Evolutionary conservation across 2,113 vertebrate species (phyloP).

Genomic region (Cyphomyrus plagiostoma): DNA sequence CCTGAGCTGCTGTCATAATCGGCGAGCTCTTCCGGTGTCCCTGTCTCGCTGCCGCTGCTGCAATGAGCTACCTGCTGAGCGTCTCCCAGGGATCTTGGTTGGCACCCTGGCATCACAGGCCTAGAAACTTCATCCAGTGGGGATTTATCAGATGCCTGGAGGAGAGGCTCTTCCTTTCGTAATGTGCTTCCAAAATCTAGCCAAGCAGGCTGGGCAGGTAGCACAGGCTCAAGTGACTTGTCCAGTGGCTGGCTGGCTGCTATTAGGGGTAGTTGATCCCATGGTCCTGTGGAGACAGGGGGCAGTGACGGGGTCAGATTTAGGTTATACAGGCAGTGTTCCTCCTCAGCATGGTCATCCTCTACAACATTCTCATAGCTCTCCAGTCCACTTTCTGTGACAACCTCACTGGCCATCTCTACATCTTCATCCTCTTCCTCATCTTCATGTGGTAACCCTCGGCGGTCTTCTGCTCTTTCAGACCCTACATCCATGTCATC

Average conservation of each 20-base stretch:
- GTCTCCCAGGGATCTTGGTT: conserved; percentile 60
- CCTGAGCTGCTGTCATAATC: conserved; percentile 54
- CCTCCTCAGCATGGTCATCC: conserved; percentile 59
- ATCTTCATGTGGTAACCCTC: conserved; percentile 46
- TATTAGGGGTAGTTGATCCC: conserved; percentile 51
- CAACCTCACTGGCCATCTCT: conserved; percentile 67
- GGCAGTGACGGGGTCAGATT: conserved; percentile 52
- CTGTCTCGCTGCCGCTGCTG: conserved; percentile 66
- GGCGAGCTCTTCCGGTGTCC: conserved; percentile 64
- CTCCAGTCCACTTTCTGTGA: conserved; percentile 65
- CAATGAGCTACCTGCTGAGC: conserved; percentile 56
- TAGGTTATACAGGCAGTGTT: conserved; percentile 56
- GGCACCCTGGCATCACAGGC: conserved; percentile 40
- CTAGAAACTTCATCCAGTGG: conserved; percentile 12
- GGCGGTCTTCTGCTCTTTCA: conserved; percentile 52
- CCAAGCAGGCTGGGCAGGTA: conserved; percentile 41
- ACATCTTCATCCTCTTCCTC: conserved; percentile 60
- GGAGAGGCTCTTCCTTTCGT: conserved; percentile 26
- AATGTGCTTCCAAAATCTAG: conserved; percentile 32
- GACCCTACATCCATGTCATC: conserved; percentile 69
- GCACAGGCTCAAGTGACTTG: conserved; percentile 40
- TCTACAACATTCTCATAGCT: conserved; percentile 67
- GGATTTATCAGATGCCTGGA: conserved; percentile 16
- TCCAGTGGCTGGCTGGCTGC: conserved; percentile 30
- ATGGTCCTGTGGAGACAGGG: conserved; percentile 40